Conservation (phyloP, 1,140 invertebrate species). For the Oreohelix idahoensis region DNA sequence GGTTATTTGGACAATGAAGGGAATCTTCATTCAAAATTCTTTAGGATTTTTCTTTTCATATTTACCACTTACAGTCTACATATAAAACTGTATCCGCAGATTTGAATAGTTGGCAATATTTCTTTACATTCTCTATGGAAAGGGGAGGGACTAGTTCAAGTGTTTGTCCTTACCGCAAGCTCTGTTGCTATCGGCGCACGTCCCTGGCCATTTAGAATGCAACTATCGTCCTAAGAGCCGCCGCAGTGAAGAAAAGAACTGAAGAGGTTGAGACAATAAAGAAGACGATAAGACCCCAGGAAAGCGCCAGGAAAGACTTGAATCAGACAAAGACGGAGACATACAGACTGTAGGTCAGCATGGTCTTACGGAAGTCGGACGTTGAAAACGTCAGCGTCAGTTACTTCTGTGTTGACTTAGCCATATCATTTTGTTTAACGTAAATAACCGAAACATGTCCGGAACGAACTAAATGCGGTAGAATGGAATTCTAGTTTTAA, state of each 20-base stretch:
- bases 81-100: no score
- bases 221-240: not conserved
- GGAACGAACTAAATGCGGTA: not conserved
- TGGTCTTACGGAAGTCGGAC: not conserved
- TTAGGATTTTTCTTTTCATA: no score
- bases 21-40: no score
- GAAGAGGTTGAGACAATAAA: not conserved
- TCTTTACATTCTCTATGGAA: no score
- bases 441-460: not conserved
- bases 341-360: not conserved
- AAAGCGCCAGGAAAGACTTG: not conserved
- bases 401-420: not conserved
- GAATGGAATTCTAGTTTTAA: no score
- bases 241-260: not conserved
- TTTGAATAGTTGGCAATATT: no score
- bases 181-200: not conserved
- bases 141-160: no score
- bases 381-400: not conserved
- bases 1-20: no score
- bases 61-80: no score
- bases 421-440: not conserved
- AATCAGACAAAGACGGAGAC: not conserved
- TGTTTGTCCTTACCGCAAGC: no score
- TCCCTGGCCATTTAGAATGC: not conserved
- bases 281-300: not conserved